Evolutionary conservation across 2,113 vertebrate genomes (phyloP).

Genomic region (Euleptes europaea): DNA sequence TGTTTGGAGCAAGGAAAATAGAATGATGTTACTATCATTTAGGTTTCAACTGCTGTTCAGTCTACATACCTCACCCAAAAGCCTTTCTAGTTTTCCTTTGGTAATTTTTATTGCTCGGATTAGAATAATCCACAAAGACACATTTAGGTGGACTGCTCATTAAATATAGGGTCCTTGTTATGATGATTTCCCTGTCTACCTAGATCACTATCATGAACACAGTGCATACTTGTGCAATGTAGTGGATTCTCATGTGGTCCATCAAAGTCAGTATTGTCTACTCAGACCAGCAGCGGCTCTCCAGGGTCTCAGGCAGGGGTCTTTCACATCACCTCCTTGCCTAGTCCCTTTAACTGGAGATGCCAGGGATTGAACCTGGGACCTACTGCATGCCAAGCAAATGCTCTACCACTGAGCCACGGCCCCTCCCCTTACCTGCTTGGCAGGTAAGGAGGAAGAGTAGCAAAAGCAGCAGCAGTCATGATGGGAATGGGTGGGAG

Average conservation of each 20-base stretch:
- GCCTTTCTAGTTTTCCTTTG: slow-evolving; percentile 2
- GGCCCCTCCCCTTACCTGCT: too few species aligned
- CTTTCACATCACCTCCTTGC: too few species aligned
- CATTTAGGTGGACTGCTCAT: slow-evolving; percentile 8
- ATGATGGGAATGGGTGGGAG: too few species aligned
- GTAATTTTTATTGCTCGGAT: not conserved
- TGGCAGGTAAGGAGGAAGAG: too few species aligned
- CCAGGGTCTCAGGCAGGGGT: too few species aligned
- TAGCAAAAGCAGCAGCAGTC: too few species aligned
- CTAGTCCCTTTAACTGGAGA: too few species aligned
- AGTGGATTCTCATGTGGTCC: not conserved
- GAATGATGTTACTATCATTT: not conserved
- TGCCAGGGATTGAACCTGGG: too few species aligned
- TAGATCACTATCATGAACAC: slow-evolving; percentile 3
- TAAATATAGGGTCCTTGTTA: not conserved
- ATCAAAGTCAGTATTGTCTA: too few species aligned
- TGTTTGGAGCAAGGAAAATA: not conserved
- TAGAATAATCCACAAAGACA: slow-evolving; percentile 8
- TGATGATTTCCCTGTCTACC: slow-evolving; percentile 9
- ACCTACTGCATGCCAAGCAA: too few species aligned
- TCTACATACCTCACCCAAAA: not conserved
- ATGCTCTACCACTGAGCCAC: too few species aligned
- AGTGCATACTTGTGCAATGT: not conserved
- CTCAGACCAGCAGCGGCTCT: too few species aligned
- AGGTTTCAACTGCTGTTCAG: slow-evolving; percentile 14